A percentile compares a stretch with the other conserved stretches of the same genome.
Conservation (phyloP, 2,113 vertebrate genomes). For the Halcyon malimbica region DNA sequence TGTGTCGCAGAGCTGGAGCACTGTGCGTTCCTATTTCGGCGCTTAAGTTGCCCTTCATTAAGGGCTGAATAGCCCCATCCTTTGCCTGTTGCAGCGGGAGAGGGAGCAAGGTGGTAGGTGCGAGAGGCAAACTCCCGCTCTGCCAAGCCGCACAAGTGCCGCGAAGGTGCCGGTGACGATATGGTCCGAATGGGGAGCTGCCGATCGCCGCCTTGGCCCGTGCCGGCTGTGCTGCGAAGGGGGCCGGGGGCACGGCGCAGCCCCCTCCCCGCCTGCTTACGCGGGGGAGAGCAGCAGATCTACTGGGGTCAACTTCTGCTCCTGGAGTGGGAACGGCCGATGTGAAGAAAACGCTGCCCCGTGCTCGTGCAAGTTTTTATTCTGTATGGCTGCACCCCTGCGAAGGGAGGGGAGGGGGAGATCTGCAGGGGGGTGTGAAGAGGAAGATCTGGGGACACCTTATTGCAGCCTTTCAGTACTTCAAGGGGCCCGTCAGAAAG, state of each 20-base stretch:
- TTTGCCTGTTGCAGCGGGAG: not conserved
- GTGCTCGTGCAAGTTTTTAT: not conserved
- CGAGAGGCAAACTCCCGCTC: not conserved
- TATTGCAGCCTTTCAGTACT: not conserved
- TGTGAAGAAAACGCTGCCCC: not conserved
- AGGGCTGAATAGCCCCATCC: not conserved
- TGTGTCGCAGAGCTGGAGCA: not conserved
- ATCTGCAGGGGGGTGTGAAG: not conserved
- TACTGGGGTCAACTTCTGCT: not conserved
- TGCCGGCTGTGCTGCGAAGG: not conserved
- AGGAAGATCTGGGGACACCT: not conserved
- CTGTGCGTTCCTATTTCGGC: not conserved
- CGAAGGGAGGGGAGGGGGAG: not conserved
- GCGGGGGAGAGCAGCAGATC: not conserved
- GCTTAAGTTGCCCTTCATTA: constrained; percentile 30
- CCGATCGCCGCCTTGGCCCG: not conserved
- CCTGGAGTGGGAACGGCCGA: not conserved
- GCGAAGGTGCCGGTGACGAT: not conserved
- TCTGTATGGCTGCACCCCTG: not conserved
- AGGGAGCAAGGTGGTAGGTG: not conserved
- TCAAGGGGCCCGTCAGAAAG: not conserved
- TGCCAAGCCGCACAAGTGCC: not conserved
- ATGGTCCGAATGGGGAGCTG: not conserved
- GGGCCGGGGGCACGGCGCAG: not conserved
- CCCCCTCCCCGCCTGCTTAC: not conserved